These are phyloP conservation scores for Polietes domitor DNA, from an alignment of 2,888 invertebrate species.

Conservation along the genomic window DNA sequence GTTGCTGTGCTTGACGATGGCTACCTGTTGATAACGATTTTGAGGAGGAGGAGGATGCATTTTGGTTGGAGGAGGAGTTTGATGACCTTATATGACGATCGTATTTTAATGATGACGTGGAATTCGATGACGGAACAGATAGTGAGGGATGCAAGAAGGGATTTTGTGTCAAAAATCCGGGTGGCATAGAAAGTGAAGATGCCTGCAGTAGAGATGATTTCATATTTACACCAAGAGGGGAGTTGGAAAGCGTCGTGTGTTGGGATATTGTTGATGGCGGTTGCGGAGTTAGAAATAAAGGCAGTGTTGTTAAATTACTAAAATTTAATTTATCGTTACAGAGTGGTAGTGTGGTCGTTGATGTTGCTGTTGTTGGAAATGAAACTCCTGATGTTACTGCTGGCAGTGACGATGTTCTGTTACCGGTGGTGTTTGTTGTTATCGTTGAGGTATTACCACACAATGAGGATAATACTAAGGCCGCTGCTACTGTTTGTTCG, in stretches of 20 bases:
- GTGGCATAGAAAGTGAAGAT: conserved; percentile 38
- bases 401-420: conserved; percentile 61
- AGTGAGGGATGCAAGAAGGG: conserved; percentile 47
- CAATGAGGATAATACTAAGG: conserved; percentile 76
- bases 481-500: conserved; percentile 77
- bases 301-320: conserved; percentile 67
- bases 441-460: conserved; percentile 68
- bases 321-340: conserved; percentile 60
- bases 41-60: background rate
- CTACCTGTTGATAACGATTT: conserved; percentile 26
- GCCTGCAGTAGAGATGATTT: conserved; percentile 49
- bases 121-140: conserved; percentile 7
- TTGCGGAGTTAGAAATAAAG: conserved; percentile 69
- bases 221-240: conserved; percentile 62
- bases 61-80: background rate
- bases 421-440: conserved; percentile 57
- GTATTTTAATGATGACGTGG: conserved; percentile 48
- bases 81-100: conserved; percentile 57
- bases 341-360: conserved; percentile 37
- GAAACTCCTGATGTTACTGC: conserved; percentile 22
- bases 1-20: conserved; percentile 36
- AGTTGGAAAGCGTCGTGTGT: conserved; percentile 37
- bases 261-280: conserved; percentile 58
- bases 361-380: conserved; percentile 44
- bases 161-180: conserved; percentile 55